Evolutionary conservation across 2,888 invertebrate genomes (phyloP), one percentile per base, ranked within the genome.

Genomic region (Cephus runcator): DNA sequence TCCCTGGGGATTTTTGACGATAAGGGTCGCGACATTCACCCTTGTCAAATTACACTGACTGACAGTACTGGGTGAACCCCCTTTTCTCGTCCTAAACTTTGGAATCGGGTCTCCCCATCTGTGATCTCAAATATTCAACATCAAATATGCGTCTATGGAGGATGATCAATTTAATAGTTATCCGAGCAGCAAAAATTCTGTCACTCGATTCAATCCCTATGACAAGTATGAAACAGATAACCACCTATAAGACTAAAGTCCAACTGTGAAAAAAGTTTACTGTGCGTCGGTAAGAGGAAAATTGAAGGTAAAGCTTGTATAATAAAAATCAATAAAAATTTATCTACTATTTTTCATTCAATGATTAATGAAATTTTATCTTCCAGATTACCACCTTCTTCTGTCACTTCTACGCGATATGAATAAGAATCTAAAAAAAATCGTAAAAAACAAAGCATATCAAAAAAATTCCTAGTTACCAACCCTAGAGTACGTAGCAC

Each of bases 21-120:
- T 2, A 56, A 56, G 40, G 40, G 40, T 56, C 40, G 35, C 69
- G 69, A 73, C 69, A 69, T 74, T 77, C 69, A 75, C 74, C 77
- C 69, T 69, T 31, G 15, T 69, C 69, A 23, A 56, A 56, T 23
- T 56, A 56, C 23, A 56, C 9, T 23, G 15, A 56, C 40, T 56
- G 40, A 56, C 40, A 56, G 23, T 56, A 56, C 40, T 6, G 9
- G 15, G 23, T 23, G 6, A 56, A 56, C 9, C 40, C 23, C 23
- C 40, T 15, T 56, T 56, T 56, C 23, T 23, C 23, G 40, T 23
- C 40, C 23, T 56, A 9, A 56, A 56, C 40, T 56, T 56, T 23
- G 40, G 40, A 56, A 56, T 6, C 6, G 6, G 23, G 23, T 56
- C 40, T 23, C 23, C 40, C 9, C 23, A 23, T 23, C 15, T 56